Evolutionary conservation across 2,113 vertebrate species (phyloP), one percentile per base, ranked within the genome.

Genomic region (Scortum barcoo): DNA sequence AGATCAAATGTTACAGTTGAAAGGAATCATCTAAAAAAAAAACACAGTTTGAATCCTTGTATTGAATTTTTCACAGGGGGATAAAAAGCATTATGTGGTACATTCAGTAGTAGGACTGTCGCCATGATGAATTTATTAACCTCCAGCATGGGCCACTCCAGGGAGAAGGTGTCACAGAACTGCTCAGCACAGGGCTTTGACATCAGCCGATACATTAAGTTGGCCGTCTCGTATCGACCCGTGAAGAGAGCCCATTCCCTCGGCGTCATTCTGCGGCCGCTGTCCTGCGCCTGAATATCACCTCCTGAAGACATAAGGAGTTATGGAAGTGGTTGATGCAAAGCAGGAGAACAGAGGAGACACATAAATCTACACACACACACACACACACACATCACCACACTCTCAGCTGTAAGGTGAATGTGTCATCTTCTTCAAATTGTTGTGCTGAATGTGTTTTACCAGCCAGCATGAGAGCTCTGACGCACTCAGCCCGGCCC

Each of bases 211-310:
- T 94, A 85, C 91, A 99, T 98, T 85, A 97, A 65, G 0, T 87
- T 71, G 4, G 95, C 96, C 0, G 97, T 97, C 76, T 98, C 97
- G 9, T 93, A 90, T 30, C 97, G 96, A 63, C 97, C 97, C 0
- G 98, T 99, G 92, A 96, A 98, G 26, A 96, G 92, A 44, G 98
- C 97, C 98, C 98, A 99, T 89, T 99, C 95, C 87, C 93, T 95
- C 0, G 98, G 80, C 0, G 96, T 98, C 94, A 97, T 90, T 4
- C 93, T 91, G 1, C 97, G 96, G 13, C 93, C 94, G 20, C 92
- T 95, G 88, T 99, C 98, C n/a, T 92, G 94, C 0, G 96, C 95
- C 0, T 97, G 94, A 77, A 97, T 86, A 28, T 98, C 97, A 2
- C 95, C 96, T 57, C 98, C 98, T 99, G 80, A 17, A 73, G 74